A percentile compares a stretch with the other conserved stretches of the same genome.
Evolutionary conservation across 2,888 invertebrate genomes (phyloP).

Genomic region (Microchrysa polita): DNA sequence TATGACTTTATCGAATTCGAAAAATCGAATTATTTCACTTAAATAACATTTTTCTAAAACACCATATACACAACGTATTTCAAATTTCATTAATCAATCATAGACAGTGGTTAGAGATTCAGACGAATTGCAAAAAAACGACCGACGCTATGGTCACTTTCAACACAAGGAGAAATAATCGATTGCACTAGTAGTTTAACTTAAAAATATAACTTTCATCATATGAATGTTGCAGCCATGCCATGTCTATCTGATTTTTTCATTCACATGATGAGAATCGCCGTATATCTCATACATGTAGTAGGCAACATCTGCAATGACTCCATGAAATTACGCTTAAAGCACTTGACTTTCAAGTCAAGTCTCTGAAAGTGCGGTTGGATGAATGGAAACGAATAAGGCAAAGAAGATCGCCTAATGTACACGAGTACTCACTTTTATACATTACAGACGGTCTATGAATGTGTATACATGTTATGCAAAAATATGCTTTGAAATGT

Average conservation of each 20-base stretch:
- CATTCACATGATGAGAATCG: too few relatives aligned
- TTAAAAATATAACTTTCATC: constrained; percentile 3
- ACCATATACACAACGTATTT: too few relatives aligned
- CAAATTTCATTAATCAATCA: too few relatives aligned
- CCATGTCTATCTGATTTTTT: too few relatives aligned
- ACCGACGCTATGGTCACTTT: not conserved
- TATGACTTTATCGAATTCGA: too few relatives aligned
- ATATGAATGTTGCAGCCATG: not conserved
- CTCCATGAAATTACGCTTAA: constrained; percentile 7
- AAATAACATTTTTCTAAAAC: too few relatives aligned
- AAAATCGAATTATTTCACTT: too few relatives aligned
- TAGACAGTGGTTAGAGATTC: too few relatives aligned
- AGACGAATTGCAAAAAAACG: not conserved
- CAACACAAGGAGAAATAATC: not conserved
- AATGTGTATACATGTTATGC: not conserved
- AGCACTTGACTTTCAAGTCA: constrained; percentile 15
- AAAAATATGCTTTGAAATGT: constrained; percentile 19
- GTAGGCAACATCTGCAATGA: not conserved
- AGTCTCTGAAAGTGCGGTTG: not conserved
- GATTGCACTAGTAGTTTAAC: not conserved
- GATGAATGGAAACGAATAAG: constrained; percentile 7
- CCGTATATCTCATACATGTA: too few relatives aligned
- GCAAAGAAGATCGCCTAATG: constrained; percentile 16
- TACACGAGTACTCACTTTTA: not conserved
- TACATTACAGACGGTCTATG: too few relatives aligned